Conservation (phyloP, 2,113 vertebrate species). For the Macquaria ambigua region DNA sequence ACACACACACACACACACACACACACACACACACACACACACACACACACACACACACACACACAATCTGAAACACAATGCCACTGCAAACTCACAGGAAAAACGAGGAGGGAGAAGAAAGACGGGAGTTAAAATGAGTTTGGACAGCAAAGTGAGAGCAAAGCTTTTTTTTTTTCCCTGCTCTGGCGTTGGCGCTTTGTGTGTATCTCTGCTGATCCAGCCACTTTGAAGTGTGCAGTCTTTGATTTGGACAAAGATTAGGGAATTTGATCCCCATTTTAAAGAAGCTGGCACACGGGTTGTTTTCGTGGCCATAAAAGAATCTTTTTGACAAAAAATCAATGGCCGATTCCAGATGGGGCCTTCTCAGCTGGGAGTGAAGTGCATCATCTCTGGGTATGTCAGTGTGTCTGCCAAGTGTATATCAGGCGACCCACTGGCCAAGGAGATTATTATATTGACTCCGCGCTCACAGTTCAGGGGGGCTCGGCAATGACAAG, state of each 20-base stretch:
- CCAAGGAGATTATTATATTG: constrained; percentile 54
- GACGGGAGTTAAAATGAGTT: constrained; percentile 55
- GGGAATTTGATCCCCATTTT: constrained; percentile 54
- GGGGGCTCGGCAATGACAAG: constrained; percentile 16
- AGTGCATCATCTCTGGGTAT: constrained; percentile 31
- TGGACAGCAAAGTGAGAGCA: constrained; percentile 59
- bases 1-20: background rate
- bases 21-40: constrained; percentile 3
- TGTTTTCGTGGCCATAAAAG: constrained; percentile 51
- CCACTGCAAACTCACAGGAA: constrained; percentile 23
- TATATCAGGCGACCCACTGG: constrained; percentile 47
- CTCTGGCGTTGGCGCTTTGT: constrained; percentile 15
- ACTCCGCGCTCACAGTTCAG: constrained; percentile 44
- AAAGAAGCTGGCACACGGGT: constrained; percentile 41
- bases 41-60: constrained; percentile 22
- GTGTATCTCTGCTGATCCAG: constrained; percentile 53
- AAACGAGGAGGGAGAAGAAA: constrained; percentile 40
- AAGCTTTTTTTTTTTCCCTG: constrained; percentile 22
- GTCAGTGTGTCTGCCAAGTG: constrained; percentile 34
- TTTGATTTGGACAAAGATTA: constrained; percentile 74
- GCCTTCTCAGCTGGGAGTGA: constrained; percentile 24
- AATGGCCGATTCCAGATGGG: constrained; percentile 50
- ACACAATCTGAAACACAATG: constrained; percentile 21
- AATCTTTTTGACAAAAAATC: constrained; percentile 62
- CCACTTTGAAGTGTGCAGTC: constrained; percentile 63